Evolutionary conservation across 2,113 vertebrate species (phyloP).

Genomic region (Megaleporinus macrocephalus): DNA sequence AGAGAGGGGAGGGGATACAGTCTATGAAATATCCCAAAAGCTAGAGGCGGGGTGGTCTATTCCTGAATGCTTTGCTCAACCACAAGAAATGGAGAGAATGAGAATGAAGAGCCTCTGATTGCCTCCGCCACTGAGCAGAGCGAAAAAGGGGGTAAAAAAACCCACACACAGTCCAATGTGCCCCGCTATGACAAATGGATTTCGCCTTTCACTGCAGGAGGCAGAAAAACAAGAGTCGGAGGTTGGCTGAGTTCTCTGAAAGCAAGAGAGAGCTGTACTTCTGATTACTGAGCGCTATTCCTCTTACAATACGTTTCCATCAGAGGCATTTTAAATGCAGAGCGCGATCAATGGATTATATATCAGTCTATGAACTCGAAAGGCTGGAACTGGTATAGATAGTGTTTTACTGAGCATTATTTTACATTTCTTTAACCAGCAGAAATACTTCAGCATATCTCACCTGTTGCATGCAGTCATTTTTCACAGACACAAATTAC

Average conservation of each 20-base stretch:
- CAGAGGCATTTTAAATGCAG: neutral
- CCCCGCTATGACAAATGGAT: slow-evolving; percentile 4
- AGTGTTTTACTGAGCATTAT: neutral
- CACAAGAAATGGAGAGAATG: slow-evolving; percentile 21
- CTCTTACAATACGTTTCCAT: neutral
- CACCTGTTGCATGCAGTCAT: no score
- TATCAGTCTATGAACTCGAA: neutral
- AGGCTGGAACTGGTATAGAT: neutral
- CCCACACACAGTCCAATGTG: neutral
- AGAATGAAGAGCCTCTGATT: slow-evolving; percentile 4
- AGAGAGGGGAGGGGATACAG: neutral
- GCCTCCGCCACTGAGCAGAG: neutral
- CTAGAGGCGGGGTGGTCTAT: neutral
- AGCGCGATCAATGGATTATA: neutral
- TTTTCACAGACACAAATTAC: no score
- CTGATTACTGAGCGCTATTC: neutral
- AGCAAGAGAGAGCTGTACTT: neutral
- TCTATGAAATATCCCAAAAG: neutral
- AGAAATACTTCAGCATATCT: neutral
- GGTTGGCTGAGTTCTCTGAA: slow-evolving; percentile 15
- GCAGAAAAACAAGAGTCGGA: slow-evolving; percentile 6
- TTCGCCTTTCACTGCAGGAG: slow-evolving; percentile 15
- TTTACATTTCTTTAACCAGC: neutral
- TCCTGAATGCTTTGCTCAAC: slow-evolving; percentile 16
- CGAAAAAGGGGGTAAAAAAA: neutral